phyloP scores from a whole-genome alignment of 2,797 vertebrate genomes.

The Eulemur albifrons region DNA sequence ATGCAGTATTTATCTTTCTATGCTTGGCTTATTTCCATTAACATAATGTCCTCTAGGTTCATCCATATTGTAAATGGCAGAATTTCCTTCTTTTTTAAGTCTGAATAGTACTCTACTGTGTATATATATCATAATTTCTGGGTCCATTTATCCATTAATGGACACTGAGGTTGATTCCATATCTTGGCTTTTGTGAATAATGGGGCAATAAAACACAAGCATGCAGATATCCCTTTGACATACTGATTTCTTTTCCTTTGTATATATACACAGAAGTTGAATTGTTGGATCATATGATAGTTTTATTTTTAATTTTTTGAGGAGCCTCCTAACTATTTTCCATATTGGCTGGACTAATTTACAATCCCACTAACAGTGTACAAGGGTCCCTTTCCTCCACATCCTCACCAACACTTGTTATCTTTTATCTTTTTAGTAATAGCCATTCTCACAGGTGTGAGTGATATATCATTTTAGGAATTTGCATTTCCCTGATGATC shows the following conservation, averaged over 20 bases:
- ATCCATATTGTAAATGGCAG: background rate
- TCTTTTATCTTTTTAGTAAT: background rate
- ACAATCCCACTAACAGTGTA: background rate
- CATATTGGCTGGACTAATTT: background rate
- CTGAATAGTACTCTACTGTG: background rate
- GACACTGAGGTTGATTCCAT: background rate
- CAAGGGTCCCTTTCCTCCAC: background rate
- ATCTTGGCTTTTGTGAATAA: background rate
- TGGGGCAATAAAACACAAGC: background rate
- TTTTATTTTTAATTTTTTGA: background rate
- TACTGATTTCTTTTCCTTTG: background rate
- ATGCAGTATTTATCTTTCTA: background rate
- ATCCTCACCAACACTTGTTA: background rate
- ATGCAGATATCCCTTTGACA: background rate
- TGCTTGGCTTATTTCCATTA: background rate
- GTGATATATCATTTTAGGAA: background rate
- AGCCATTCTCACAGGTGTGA: background rate
- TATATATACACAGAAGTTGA: background rate
- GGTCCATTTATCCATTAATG: background rate
- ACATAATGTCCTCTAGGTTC: background rate
- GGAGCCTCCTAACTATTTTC: background rate
- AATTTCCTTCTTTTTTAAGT: background rate
- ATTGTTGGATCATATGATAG: background rate
- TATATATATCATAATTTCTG: background rate
- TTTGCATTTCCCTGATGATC: background rate